These are phyloP conservation scores for Camponotus vicinus DNA, from an alignment of 1,140 invertebrate genomes.

Conservation along the genomic window DNA sequence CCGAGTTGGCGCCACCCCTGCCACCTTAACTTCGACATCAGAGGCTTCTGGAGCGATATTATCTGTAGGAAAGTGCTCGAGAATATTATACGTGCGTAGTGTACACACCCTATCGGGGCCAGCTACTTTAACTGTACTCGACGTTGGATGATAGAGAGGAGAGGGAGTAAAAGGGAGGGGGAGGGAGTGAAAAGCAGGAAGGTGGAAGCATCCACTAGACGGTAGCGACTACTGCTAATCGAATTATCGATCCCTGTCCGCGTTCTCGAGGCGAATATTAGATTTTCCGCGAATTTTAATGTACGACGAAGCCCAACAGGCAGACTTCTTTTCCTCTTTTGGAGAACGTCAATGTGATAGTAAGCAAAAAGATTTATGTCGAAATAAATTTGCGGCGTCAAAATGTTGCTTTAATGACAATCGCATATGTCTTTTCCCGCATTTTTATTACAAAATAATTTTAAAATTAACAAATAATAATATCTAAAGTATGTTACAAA, in stretches of 20 bases:
- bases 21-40: slow-evolving; percentile 78
- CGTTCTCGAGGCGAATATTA: slow-evolving; percentile 70
- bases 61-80: slow-evolving; percentile 78
- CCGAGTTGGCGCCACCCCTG: slow-evolving; percentile 43
- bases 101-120: slow-evolving; percentile 64
- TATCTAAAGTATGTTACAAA: background rate
- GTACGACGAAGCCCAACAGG: slow-evolving; percentile 52
- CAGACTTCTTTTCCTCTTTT: slow-evolving; percentile 63
- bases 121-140: slow-evolving; percentile 74
- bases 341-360: slow-evolving; percentile 7
- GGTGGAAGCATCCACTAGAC: slow-evolving; percentile 60
- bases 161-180: slow-evolving; percentile 28
- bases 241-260: slow-evolving; percentile 78
- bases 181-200: background rate
- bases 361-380: background rate
- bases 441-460: background rate
- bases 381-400: slow-evolving; percentile 10
- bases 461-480: background rate
- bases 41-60: slow-evolving; percentile 74
- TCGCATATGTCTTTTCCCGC: background rate
- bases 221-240: slow-evolving; percentile 77
- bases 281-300: slow-evolving; percentile 74
- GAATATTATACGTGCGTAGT: slow-evolving; percentile 76
- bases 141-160: slow-evolving; percentile 44
- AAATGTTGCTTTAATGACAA: background rate